Evolutionary conservation across 2,888 invertebrate species (phyloP), one percentile per base, ranked within the genome.

Genomic region (Phalangium opilio): DNA sequence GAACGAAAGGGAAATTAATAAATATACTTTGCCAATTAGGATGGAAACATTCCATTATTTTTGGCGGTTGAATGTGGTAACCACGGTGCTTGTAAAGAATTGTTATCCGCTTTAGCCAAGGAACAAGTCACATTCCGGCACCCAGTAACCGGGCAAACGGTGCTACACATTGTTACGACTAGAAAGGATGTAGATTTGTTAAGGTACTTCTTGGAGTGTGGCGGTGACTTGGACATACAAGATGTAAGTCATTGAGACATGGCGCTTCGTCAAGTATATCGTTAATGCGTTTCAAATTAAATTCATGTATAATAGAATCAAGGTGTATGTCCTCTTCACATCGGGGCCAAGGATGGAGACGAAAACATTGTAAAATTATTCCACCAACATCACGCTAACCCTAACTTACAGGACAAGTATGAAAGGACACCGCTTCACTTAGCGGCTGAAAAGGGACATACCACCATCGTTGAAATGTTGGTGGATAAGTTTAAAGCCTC

Each of bases 401-500:
- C 96, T 3, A 83, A 87, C 58, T 81, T 95, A 58, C 78, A 83
- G 48, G 96, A 98, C 68, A 86, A 89, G 67, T 69, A 67, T 76
- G 96, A 98, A 70, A 80, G 95, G 41, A 93, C 93, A 2, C 91
- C 96, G 1, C 84, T 96, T 76, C 95, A 96, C 67, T 72, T 96
- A 61, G 98, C 98, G 12, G 95, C 96, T 0, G 96, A 96, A 69
- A 82, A 87, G 61, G 98, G 98, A 0, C 90, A 95, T 65, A 95
- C 95, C 2, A 78, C 79, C 45, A 81, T 95, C 60, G 96, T 98
- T 51, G 96, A 98, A 66, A 75, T 93, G 4, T 70, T 98, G 44
- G 89, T 91, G 1, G 96, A 98, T 66, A 96, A 96, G 69, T 96
- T 93, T 70, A 89, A 89, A 66, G 93, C 95, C 2, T 91, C 93